phyloP scores from a whole-genome alignment of 2,797 vertebrate species.

The Peromyscus melanophrys region DNA sequence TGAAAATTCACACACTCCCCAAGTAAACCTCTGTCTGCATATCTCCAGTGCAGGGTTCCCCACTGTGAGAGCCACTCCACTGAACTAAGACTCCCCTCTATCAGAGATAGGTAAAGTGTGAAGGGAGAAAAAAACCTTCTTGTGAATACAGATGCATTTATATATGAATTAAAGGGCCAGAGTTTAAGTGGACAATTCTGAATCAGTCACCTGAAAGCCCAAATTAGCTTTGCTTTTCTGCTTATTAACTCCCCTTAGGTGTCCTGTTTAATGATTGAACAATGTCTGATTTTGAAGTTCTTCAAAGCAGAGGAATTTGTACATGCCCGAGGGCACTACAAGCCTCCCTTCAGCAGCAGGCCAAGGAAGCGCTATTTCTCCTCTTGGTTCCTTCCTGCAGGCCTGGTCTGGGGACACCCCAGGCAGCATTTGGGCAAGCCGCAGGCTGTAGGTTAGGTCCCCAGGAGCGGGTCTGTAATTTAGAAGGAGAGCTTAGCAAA shows the following conservation, averaged over 20 bases:
- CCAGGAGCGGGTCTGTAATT: conserved; percentile 57
- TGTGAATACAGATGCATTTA: background rate
- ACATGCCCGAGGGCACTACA: conserved; percentile 28
- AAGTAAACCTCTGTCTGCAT: background rate
- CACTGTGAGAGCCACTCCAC: background rate
- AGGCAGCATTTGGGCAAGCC: conserved; percentile 21
- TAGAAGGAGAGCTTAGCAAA: conserved; percentile 11
- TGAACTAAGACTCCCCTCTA: background rate
- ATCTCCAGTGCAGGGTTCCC: background rate
- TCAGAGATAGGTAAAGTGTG: background rate
- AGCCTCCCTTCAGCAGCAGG: background rate
- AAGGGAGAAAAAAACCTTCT: background rate
- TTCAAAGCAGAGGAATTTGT: conserved; percentile 60
- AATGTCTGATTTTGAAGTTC: conserved; percentile 70
- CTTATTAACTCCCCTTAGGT: conserved; percentile 55
- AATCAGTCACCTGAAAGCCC: conserved; percentile 70
- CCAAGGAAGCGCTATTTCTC: background rate
- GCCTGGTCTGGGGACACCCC: background rate
- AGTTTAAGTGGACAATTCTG: conserved; percentile 78
- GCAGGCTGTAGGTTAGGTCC: conserved; percentile 46
- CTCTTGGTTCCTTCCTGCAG: background rate
- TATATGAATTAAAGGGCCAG: conserved; percentile 67
- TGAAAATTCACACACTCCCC: background rate
- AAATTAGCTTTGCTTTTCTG: conserved; percentile 77
- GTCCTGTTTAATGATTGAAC: conserved; percentile 78